phyloP scores from a whole-genome alignment of 2,888 invertebrate species.

The Acanthosoma haemorrhoidale region DNA sequence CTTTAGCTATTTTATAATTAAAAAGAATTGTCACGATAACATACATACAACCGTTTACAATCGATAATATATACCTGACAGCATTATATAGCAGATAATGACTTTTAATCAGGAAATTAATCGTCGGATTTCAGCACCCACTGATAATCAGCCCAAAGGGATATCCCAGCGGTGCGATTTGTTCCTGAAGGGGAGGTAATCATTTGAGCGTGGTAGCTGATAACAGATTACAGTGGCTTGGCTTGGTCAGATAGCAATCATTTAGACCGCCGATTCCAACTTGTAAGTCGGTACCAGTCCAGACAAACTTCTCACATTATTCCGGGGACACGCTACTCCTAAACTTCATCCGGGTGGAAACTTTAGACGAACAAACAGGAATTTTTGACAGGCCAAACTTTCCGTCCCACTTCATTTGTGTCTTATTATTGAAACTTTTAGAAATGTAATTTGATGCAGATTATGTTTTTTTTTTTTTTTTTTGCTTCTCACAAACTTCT shows the following conservation, averaged over 20 bases:
- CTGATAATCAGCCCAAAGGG: too few species aligned
- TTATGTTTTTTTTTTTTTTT: not conserved
- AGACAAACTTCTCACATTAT: not conserved
- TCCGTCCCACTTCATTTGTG: not conserved
- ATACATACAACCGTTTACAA: too few species aligned
- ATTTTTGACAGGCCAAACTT: too few species aligned
- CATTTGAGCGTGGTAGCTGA: not conserved
- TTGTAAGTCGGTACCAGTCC: not conserved
- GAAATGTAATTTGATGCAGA: slow-evolving; percentile 10
- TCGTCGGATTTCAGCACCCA: too few species aligned
- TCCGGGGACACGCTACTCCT: not conserved
- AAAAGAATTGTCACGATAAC: too few species aligned
- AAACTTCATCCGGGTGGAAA: not conserved
- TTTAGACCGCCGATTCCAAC: not conserved
- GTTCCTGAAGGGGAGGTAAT: not conserved
- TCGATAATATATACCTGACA: too few species aligned
- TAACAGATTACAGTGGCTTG: not conserved
- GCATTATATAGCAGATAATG: too few species aligned
- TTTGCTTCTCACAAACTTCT: not conserved
- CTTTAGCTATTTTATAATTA: too few species aligned
- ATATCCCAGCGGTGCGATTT: too few species aligned
- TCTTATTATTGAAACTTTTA: not conserved
- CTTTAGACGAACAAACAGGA: too few species aligned
- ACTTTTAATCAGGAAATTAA: too few species aligned
- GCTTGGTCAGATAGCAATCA: not conserved